Evolutionary conservation across 2,888 invertebrate genomes (phyloP).

Genomic region (Myopa testacea): DNA sequence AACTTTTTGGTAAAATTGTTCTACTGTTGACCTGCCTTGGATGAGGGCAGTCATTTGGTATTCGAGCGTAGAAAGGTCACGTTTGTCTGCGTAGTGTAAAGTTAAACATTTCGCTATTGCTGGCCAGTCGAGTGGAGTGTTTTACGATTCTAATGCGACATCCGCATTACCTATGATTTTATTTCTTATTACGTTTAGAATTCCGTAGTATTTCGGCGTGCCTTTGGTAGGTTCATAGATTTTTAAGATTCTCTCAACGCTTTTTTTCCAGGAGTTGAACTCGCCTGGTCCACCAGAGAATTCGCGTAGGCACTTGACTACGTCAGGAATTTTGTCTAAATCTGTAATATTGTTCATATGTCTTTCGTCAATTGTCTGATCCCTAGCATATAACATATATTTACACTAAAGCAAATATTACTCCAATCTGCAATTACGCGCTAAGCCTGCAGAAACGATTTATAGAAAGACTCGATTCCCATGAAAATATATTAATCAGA

Average conservation of each 20-base stretch:
- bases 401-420: too few relatives aligned
- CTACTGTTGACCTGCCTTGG: constrained; percentile 41
- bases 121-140: constrained; percentile 41
- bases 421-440: too few relatives aligned
- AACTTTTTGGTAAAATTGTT: constrained; percentile 48
- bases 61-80: constrained; percentile 46
- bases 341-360: too few relatives aligned
- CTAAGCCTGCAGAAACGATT: too few relatives aligned
- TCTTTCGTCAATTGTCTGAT: too few relatives aligned
- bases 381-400: too few relatives aligned
- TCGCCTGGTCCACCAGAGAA: constrained; percentile 27
- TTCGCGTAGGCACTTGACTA: constrained; percentile 16
- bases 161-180: constrained; percentile 39
- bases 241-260: constrained; percentile 28
- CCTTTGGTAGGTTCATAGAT: constrained; percentile 8
- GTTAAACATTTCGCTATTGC: constrained; percentile 41
- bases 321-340: too few relatives aligned
- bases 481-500: too few relatives aligned
- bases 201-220: constrained; percentile 41
- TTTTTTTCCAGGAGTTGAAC: constrained; percentile 36
- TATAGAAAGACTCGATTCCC: too few relatives aligned
- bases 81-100: constrained; percentile 45
- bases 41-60: constrained; percentile 41
- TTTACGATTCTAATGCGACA: constrained; percentile 35
- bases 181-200: constrained; percentile 23